Conservation (phyloP, 2,888 invertebrate species). For the Barypeithes pellucidus region DNA sequence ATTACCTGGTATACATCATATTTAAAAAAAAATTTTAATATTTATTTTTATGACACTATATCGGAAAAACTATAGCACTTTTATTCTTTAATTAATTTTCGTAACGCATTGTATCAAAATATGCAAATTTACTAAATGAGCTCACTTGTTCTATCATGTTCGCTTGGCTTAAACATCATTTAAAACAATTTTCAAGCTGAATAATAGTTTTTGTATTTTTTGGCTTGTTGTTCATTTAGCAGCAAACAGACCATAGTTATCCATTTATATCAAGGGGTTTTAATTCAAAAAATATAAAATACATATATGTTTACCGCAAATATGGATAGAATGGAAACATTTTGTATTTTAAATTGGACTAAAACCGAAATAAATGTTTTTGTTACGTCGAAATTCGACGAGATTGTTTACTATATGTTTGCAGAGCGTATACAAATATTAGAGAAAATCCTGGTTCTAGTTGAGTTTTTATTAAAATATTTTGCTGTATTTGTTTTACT, state of each 20-base stretch:
- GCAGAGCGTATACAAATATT: conserved; percentile 29
- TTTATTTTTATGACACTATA: too few species aligned
- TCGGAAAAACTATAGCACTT: too few species aligned
- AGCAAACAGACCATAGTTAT: conserved; percentile 1
- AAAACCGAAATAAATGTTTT: conserved; percentile 28
- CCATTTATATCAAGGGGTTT: conserved; percentile 3
- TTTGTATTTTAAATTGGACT: conserved; percentile 28
- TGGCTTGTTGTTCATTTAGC: not conserved
- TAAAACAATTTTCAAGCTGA: not conserved
- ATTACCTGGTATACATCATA: too few species aligned
- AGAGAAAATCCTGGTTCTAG: conserved; percentile 32
- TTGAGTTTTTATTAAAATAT: conserved; percentile 30
- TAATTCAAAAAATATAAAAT: conserved; percentile 10
- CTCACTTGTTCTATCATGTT: too few species aligned
- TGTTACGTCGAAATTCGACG: conserved; percentile 15
- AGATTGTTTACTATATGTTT: conserved; percentile 39
- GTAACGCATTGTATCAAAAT: too few species aligned
- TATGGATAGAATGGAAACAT: conserved; percentile 4
- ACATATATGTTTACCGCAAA: conserved; percentile 11
- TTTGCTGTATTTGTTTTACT: conserved; percentile 23
- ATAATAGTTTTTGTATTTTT: conserved; percentile 5
- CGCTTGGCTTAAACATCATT: too few species aligned
- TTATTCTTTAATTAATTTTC: too few species aligned
- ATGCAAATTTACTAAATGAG: too few species aligned
- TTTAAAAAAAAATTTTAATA: too few species aligned